A percentile compares a stretch with the other conserved stretches of the same genome.
Conservation (phyloP, 2,113 vertebrate species). For the Sakesphorus luctuosus region DNA sequence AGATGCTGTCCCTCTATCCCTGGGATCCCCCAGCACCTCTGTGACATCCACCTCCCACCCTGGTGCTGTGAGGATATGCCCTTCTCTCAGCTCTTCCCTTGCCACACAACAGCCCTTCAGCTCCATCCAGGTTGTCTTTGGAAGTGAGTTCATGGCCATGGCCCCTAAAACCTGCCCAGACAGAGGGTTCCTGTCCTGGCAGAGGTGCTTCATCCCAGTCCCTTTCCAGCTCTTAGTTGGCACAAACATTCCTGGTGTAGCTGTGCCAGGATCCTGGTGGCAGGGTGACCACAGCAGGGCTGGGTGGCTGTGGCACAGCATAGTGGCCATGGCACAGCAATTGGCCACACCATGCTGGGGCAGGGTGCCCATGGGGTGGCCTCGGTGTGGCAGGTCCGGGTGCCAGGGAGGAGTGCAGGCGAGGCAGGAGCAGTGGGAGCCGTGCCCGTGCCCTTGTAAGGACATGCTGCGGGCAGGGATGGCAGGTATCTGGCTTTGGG, state of each 20-base stretch:
- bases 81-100: neutral
- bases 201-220: neutral
- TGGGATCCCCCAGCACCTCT: accelerated
- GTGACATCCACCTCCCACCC: neutral
- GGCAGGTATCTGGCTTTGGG: neutral
- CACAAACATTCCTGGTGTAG: accelerated
- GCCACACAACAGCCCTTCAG: accelerated
- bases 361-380: neutral
- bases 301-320: neutral
- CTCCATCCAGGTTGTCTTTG: accelerated
- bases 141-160: neutral
- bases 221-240: neutral
- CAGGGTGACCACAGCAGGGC: neutral
- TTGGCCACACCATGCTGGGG: neutral
- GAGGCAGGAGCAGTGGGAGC: neutral
- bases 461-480: neutral
- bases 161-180: neutral
- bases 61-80: neutral
- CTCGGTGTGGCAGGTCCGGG: accelerated
- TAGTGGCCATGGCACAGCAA: neutral
- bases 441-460: slow-evolving; percentile 37
- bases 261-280: neutral
- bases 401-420: accelerated
- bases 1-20: neutral
- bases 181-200: accelerated